These are phyloP conservation scores for Eucera pruinosa DNA, from an alignment of 2,888 invertebrate genomes.

Conservation along the genomic window DNA sequence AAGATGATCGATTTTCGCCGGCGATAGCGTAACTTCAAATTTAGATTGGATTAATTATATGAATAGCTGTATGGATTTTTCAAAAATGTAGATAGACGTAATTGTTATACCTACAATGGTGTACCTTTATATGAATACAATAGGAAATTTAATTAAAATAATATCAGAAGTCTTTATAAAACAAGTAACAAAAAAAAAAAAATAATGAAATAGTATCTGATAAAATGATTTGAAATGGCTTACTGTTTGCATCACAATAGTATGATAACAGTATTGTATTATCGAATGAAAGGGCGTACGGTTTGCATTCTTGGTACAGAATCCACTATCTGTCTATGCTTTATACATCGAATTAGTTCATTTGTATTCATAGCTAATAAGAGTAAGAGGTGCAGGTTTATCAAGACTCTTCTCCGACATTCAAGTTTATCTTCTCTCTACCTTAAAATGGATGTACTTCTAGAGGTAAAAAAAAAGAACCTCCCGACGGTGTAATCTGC, in stretches of 20 bases:
- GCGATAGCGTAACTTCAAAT: too few species aligned
- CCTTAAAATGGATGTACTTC: constrained; percentile 45
- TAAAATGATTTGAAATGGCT: background rate
- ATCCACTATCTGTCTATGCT: constrained; percentile 3
- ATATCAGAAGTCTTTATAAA: too few species aligned
- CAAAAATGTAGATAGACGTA: too few species aligned
- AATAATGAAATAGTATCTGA: background rate
- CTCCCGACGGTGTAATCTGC: constrained; percentile 55
- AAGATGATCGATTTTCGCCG: too few species aligned
- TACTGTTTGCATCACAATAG: background rate
- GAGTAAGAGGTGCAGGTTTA: constrained; percentile 41
- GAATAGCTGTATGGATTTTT: too few species aligned
- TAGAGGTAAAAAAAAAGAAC: constrained; percentile 24
- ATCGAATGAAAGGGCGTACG: background rate
- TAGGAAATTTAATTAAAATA: too few species aligned
- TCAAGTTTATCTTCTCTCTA: constrained; percentile 38
- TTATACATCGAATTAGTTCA: constrained; percentile 34
- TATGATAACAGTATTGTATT: background rate
- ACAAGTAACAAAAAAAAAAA: too few species aligned
- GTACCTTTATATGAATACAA: too few species aligned
- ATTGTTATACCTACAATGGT: too few species aligned
- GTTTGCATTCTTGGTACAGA: constrained; percentile 4
- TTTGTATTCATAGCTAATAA: constrained; percentile 58
- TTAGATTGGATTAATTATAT: too few species aligned
- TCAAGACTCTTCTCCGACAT: constrained; percentile 42